Conservation (phyloP, 2,797 vertebrate genomes). For the Poecilia velifera region DNA sequence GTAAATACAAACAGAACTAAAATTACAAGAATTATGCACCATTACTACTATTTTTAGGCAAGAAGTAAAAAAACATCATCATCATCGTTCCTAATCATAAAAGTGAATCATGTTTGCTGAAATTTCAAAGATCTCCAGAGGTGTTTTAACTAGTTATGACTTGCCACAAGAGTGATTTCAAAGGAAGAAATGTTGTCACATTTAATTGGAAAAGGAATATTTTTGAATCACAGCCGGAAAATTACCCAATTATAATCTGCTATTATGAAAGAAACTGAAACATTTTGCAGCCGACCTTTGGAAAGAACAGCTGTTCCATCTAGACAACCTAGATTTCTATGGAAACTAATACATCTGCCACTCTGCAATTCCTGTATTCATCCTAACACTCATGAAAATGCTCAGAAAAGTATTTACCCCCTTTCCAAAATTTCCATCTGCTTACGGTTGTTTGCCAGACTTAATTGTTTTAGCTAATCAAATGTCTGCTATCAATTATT, state of each 20-base stretch:
- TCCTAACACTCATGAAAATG: background rate
- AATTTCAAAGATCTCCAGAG: slow-evolving; percentile 1
- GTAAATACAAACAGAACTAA: background rate
- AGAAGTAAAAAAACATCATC: background rate
- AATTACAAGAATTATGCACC: background rate
- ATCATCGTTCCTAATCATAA: background rate
- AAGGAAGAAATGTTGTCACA: background rate
- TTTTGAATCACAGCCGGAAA: background rate
- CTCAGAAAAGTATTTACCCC: background rate
- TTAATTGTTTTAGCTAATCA: background rate
- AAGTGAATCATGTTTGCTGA: background rate
- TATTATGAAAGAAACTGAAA: slow-evolving; percentile 27
- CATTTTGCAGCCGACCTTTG: slow-evolving; percentile 6
- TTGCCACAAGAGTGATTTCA: background rate
- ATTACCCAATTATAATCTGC: slow-evolving; percentile 24
- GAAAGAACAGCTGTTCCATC: background rate
- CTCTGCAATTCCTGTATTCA: background rate
- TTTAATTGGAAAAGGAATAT: background rate
- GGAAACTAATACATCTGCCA: background rate
- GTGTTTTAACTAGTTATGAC: background rate
- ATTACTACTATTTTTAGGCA: background rate
- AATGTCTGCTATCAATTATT: background rate
- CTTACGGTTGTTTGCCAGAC: background rate
- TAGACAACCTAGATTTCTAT: background rate
- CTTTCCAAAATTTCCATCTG: background rate